Base-by-base conservation (phyloP, 2,113 vertebrate species). In the Cromileptes altivelis region DNA sequence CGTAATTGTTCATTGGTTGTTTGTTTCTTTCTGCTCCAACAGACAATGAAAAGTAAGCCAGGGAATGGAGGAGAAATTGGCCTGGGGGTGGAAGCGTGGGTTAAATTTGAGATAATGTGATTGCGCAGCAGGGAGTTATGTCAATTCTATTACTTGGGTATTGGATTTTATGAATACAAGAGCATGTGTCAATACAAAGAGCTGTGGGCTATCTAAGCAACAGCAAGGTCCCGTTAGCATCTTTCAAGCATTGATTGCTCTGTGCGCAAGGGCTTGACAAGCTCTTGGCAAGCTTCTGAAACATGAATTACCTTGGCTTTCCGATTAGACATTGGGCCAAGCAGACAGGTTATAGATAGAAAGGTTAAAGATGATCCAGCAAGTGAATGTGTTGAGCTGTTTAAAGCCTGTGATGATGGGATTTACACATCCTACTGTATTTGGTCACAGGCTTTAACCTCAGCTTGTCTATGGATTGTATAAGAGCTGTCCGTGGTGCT, bases 61-160 rank as follows among this genome's bases (percentile, higher is more conserved):
- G 80, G 53, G 60, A 90, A 58, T 15, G 40, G 47, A 69, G 12
- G 53, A 78, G 67, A 56, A 71, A 85, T 80, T 75, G 79, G 42
- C 30, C 63, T 30, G 47, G 78, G 37, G 74, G 82, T 85, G 65
- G 67, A 67, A 27, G 62, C 13, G 33, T 79, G 70, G 77, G 71
- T 78, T 64, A 63, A 78, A 77, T 85, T 68, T 69, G 33, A 85
- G 55, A 83, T 80, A 68, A 90, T 80, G 30, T 80, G 62, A 84
- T 79, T 82, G 84, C 60, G 42, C 61, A 65, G 61, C 75, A 52
- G 68, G 49, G 60, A 27, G 61, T 74, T 85, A 15, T 84, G 73
- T 84, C 78, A 76, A 47, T 79, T 73, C 58, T 85, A 27, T 80
- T 80, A 73, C 80, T 78, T 50, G 21, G 74, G 50, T 61, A 70